Base-by-base conservation (phyloP, 2,797 vertebrate genomes). In the Pitangus sulphuratus region DNA sequence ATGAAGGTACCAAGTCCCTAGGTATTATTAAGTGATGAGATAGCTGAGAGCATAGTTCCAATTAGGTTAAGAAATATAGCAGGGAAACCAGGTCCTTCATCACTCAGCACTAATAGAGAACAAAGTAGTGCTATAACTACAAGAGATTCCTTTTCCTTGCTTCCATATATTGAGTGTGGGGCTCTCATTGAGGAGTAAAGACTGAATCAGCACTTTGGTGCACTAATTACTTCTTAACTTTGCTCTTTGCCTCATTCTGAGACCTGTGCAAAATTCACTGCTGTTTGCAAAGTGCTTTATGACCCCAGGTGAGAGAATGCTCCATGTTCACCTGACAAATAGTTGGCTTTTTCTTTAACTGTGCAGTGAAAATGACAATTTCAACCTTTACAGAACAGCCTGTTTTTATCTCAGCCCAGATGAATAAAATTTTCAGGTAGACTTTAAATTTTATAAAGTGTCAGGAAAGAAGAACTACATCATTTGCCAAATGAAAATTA, bases 1-100 rank as follows among this genome's bases (percentile, higher is more conserved):
- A 93, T 50, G 71, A 77, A 91, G 24, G 45, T 80, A 58, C 50
- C 21, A 58, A 68, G 89, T 76, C 65, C 77, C 76, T 80, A 30
- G 16, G 14, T 77, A 74, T 94, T 90, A 87, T 88, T 95, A 92
- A 96, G 56, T 92, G 79, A 94, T 86, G 66, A 94, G 76, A 48
- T 61, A 91, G 39, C 48, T 80, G 86, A 83, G 26, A 86, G 18
- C 4, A 4, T 51, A 84, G 65, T 65, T 93, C 51, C 86, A 88
- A 53, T 92, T 87, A 89, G 25, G 47, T 53, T 87, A 94, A 90
- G 47, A 86, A 89, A 75, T 81, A 58, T 11, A 88, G 22, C 47
- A 72, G 44, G 30, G 42, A 60, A 90, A 69, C 37, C 80, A 25
- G 31, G 48, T 66, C 24, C 39, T 91, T 62, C 75, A 60, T 89